phyloP scores from a whole-genome alignment of 2,888 invertebrate species.

The Lacanobia oleracea region DNA sequence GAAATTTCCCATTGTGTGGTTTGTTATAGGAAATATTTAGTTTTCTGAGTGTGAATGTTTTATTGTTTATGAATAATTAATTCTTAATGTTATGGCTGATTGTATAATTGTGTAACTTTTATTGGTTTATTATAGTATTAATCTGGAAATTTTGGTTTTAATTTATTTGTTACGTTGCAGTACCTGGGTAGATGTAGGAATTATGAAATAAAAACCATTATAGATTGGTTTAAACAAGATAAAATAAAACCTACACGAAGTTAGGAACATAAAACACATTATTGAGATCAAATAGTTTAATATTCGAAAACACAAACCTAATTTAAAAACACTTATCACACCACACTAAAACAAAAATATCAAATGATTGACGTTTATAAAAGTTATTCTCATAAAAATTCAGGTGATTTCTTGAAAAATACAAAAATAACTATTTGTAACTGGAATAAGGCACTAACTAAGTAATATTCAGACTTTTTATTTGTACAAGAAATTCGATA shows the following conservation, averaged over 20 bases:
- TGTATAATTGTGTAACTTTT: conserved; percentile 67
- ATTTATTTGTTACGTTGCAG: neutral
- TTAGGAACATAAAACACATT: conserved; percentile 2
- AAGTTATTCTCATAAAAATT: neutral
- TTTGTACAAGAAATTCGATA: neutral
- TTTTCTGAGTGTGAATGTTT: conserved; percentile 70
- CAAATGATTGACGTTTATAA: neutral
- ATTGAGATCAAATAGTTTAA: conserved; percentile 18
- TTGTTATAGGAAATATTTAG: conserved; percentile 50
- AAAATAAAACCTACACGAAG: too few species aligned
- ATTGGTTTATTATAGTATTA: conserved; percentile 58
- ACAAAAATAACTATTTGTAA: neutral
- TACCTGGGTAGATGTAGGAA: neutral
- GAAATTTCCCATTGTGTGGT: conserved; percentile 49
- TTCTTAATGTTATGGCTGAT: conserved; percentile 83
- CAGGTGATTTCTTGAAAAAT: neutral
- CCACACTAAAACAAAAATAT: conserved; percentile 3
- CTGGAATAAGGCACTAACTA: conserved; percentile 6
- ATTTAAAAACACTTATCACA: conserved; percentile 25
- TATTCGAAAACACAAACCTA: conserved; percentile 21
- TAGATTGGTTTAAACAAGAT: too few species aligned
- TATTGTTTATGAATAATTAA: conserved; percentile 67
- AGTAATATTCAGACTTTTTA: conserved; percentile 13
- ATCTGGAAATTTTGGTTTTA: conserved; percentile 38
- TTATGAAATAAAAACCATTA: too few species aligned